A percentile compares a stretch with the other conserved stretches of the same genome.
Conservation (phyloP, 2,113 vertebrate genomes). For the Miniopterus natalensis region DNA sequence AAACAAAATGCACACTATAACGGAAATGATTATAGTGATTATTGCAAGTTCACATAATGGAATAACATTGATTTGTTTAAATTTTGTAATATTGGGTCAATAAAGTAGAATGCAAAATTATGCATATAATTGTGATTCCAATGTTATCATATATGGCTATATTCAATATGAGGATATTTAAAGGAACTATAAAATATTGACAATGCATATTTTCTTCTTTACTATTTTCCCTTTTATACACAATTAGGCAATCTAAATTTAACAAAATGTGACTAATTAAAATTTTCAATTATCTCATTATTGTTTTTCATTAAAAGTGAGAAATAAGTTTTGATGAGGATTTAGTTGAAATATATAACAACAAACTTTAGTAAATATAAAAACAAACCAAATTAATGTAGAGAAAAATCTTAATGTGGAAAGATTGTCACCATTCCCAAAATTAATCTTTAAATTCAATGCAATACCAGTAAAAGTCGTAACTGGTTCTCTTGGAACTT, state of each 20-base stretch:
- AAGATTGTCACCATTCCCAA: neutral
- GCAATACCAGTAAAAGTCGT: neutral
- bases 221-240: slow-evolving; percentile 1
- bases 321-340: neutral
- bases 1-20: neutral
- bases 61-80: neutral
- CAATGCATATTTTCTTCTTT: neutral
- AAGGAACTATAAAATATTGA: neutral
- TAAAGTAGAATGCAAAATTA: neutral
- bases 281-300: neutral
- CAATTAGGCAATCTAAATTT: neutral
- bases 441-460: neutral
- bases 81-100: neutral
- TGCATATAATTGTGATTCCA: neutral
- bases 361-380: slow-evolving; percentile 3
- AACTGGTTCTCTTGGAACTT: neutral
- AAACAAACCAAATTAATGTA: neutral
- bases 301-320: neutral
- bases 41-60: neutral
- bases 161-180: neutral
- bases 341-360: slow-evolving; percentile 36
- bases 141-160: neutral
- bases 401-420: neutral
- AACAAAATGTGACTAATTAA: slow-evolving; percentile 26
- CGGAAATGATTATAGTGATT: slow-evolving; percentile 1